These are phyloP conservation scores for Linurgus olivaceus DNA, from an alignment of 2,797 vertebrate genomes.

Conservation along the genomic window DNA sequence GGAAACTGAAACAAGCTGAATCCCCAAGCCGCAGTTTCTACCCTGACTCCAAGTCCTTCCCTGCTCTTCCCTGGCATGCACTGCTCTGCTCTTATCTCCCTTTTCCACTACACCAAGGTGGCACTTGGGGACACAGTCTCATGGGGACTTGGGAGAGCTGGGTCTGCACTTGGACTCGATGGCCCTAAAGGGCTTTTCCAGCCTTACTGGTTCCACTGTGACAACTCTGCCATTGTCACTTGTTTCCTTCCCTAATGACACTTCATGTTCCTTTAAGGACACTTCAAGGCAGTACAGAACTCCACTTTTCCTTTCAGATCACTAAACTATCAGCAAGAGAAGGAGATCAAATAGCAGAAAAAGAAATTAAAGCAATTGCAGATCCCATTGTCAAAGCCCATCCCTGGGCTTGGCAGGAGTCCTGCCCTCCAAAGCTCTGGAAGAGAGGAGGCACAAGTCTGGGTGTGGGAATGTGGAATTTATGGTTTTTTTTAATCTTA, in stretches of 20 bases:
- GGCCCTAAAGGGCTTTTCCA: background rate
- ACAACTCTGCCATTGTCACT: background rate
- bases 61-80: fast-evolving
- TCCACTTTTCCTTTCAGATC: background rate
- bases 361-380: background rate
- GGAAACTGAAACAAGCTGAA: background rate
- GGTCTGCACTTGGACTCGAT: fast-evolving
- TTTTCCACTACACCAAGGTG: background rate
- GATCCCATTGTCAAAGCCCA: background rate
- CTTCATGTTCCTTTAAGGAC: background rate
- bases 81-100: background rate
- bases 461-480: background rate
- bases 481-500: background rate
- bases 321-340: background rate
- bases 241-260: background rate
- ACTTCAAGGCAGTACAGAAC: background rate
- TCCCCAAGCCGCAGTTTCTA: background rate
- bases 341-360: background rate
- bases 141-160: background rate
- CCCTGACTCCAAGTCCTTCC: too few species aligned
- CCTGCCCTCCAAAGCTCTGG: background rate
- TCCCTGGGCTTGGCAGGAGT: background rate
- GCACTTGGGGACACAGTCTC: background rate
- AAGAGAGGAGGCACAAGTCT: background rate
- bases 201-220: background rate